Evolutionary conservation across 2,113 vertebrate genomes (phyloP).

Genomic region (Motacilla alba): DNA sequence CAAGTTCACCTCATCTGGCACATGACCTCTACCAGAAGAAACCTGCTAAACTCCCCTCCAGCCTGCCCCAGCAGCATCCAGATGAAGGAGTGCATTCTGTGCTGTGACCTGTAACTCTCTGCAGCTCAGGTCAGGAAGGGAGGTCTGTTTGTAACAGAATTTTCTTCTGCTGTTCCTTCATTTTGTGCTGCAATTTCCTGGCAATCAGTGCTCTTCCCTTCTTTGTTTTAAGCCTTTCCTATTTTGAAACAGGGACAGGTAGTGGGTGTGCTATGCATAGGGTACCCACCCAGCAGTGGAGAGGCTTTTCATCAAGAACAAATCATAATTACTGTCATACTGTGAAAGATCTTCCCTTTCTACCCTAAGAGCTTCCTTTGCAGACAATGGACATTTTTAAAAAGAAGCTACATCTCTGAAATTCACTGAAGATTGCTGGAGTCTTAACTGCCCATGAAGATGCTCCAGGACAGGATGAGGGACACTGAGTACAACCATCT

Average conservation of each 20-base stretch:
- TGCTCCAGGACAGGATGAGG: neutral
- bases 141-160: neutral
- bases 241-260: neutral
- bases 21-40: neutral
- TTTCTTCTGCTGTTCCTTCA: neutral
- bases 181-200: conserved; percentile 42
- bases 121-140: neutral
- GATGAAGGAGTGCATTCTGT: neutral
- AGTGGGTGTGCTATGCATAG: neutral
- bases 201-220: conserved; percentile 42
- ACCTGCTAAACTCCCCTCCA: neutral
- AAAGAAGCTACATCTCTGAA: neutral
- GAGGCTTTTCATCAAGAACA: conserved; percentile 20
- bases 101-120: neutral
- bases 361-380: conserved; percentile 6
- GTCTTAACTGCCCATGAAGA: neutral
- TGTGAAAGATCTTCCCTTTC: conserved; percentile 25
- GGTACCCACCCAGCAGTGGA: neutral
- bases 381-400: neutral
- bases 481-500: neutral
- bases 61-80: neutral
- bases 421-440: neutral
- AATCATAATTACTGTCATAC: neutral
- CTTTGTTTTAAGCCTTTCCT: conserved; percentile 60
- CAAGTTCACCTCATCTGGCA: neutral